Evolutionary conservation across 53 echinoderm and acorn worm species (phyloP), one percentile per base, ranked within the genome.

Genomic region (Echinarachnius parma): DNA sequence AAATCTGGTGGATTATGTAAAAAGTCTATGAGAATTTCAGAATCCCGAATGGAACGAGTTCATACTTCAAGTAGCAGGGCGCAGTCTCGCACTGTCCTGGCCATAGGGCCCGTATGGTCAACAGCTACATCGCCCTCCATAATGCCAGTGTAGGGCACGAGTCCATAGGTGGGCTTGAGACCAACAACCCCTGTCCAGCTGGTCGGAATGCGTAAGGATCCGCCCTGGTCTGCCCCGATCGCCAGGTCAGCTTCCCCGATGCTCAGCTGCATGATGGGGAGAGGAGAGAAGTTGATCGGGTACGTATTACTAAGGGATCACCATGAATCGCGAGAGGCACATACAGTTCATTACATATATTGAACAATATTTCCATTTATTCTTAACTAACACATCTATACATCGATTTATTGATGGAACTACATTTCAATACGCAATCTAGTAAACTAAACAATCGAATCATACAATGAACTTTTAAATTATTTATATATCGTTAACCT

Each of bases 161-260:
- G 62, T 25, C 88, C 88, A 27, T 57, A 69, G 15, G 88, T 83
- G 2, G 88, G 83, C 31, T 88, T 88, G 54, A 88, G 49, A 3
- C 83, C 88, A 0, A 88, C 88, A 21, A 83, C 44, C 4, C 88
- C 88, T 28, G 75, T 76, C 75, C 83, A 79, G 31, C 75, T 33
- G 8, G 88, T 75, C 3, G 88, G 83, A 1, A 79, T 13, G 10
- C 88, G 83, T 15, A 83, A 26, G 2, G 83, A 87, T 9, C 88
- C 88, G 4, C 88, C 88, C 42, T 88, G 88, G 53, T 83, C 88
- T 19, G 83, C 79, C 32, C 88, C 83, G 0, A 84, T 76, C 18
- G 88, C 88, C 83, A 88, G 53, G 68, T 88, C 83, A 2, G 62
- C 84, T 31, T 83, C 88, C 16, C 70, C 84, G 4, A 62, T 16